Conservation (phyloP, 1,140 invertebrate species). For the Halyomorpha halys region DNA sequence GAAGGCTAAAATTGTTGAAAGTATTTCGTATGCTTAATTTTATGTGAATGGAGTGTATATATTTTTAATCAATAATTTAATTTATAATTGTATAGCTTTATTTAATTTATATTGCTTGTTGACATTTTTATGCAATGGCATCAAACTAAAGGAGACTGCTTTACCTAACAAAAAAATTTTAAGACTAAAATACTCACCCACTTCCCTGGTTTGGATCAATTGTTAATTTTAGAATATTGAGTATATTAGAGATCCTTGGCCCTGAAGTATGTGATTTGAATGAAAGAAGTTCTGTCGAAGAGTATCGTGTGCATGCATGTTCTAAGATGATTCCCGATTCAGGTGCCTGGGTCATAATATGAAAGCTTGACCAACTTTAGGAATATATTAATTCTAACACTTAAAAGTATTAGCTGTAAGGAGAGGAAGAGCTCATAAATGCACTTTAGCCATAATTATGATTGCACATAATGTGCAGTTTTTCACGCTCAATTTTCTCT, state of each 20-base stretch:
- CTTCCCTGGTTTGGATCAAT: conserved; percentile 6
- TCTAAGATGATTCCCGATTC: neutral
- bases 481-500: conserved; percentile 6
- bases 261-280: neutral
- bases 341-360: neutral
- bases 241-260: neutral
- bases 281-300: neutral
- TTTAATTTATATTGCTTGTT: no score
- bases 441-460: neutral
- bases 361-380: conserved; percentile 3
- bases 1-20: no score
- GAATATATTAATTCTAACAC: neutral
- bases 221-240: neutral
- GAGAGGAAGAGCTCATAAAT: neutral
- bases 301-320: neutral
- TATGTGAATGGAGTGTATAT: no score
- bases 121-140: no score
- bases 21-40: no score
- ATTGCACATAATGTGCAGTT: neutral
- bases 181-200: conserved; percentile 4
- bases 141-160: conserved; percentile 4
- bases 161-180: neutral
- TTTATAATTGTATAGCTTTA: no score
- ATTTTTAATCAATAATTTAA: no score
- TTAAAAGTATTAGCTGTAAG: neutral